Evolutionary conservation across 2,888 invertebrate genomes (phyloP).

Genomic region (Synanthedon tipuliformis): DNA sequence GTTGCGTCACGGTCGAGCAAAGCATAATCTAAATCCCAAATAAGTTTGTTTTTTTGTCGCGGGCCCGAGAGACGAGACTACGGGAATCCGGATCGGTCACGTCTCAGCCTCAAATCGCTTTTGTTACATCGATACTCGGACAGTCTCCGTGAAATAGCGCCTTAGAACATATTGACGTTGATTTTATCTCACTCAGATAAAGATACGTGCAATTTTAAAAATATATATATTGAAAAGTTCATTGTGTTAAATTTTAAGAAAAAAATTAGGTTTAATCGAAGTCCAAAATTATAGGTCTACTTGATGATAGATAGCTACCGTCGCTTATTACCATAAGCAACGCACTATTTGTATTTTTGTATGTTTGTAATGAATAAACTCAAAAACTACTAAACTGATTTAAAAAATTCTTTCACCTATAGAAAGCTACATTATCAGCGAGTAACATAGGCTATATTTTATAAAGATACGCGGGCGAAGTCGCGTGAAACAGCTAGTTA

Average conservation of each 20-base stretch:
- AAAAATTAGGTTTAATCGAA: too few species aligned
- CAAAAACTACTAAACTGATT: too few species aligned
- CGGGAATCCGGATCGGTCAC: slow-evolving; percentile 39
- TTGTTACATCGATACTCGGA: background rate
- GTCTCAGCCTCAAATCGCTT: slow-evolving; percentile 14
- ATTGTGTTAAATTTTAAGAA: background rate
- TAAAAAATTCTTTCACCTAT: too few species aligned
- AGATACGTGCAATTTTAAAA: background rate
- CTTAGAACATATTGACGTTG: background rate
- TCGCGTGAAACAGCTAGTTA: too few species aligned
- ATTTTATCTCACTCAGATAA: background rate
- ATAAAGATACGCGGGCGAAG: too few species aligned
- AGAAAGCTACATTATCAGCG: too few species aligned
- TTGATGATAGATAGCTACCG: too few species aligned
- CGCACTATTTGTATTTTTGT: too few species aligned
- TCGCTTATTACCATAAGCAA: too few species aligned
- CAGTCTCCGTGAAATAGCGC: background rate
- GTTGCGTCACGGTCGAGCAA: slow-evolving; percentile 42
- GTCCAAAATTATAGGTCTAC: too few species aligned
- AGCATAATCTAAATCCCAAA: slow-evolving; percentile 53
- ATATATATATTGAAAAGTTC: background rate
- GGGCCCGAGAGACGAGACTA: slow-evolving; percentile 18
- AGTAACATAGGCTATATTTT: too few species aligned
- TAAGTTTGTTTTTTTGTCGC: slow-evolving; percentile 60
- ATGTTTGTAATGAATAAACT: too few species aligned